phyloP scores from a whole-genome alignment of 1,140 invertebrate genomes.

The Belonocnema kinseyi region DNA sequence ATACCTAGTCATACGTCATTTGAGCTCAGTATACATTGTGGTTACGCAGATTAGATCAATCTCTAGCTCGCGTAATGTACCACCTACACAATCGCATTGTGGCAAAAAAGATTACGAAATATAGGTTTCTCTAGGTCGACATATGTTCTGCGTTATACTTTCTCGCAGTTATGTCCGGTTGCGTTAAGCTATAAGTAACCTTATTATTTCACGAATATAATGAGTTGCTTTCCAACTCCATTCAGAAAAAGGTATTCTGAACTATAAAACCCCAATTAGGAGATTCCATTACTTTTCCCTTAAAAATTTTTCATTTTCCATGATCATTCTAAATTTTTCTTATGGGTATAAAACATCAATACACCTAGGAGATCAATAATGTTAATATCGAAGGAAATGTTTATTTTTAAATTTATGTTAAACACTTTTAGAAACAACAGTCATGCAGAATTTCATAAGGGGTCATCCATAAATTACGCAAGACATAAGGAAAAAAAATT shows the following conservation, averaged over 20 bases:
- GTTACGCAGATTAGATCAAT: slow-evolving; percentile 15
- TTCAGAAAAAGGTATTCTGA: no score
- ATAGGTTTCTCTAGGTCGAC: slow-evolving; percentile 23
- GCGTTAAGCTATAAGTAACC: neutral
- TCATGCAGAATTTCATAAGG: no score
- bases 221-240: neutral
- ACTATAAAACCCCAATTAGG: no score
- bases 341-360: no score
- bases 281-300: no score
- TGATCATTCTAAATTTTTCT: neutral
- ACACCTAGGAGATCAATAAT: neutral
- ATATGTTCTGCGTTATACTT: slow-evolving; percentile 2
- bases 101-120: slow-evolving; percentile 24
- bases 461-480: no score
- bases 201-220: neutral
- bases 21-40: neutral
- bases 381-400: neutral
- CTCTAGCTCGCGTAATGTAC: slow-evolving; percentile 6
- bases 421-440: no score
- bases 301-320: no score
- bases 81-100: slow-evolving; percentile 20
- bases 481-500: no score
- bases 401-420: neutral
- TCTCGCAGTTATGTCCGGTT: slow-evolving; percentile 25
- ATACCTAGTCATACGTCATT: neutral